Conservation (phyloP, 1,140 invertebrate species). For the Holcopasites calliopsidis region DNA sequence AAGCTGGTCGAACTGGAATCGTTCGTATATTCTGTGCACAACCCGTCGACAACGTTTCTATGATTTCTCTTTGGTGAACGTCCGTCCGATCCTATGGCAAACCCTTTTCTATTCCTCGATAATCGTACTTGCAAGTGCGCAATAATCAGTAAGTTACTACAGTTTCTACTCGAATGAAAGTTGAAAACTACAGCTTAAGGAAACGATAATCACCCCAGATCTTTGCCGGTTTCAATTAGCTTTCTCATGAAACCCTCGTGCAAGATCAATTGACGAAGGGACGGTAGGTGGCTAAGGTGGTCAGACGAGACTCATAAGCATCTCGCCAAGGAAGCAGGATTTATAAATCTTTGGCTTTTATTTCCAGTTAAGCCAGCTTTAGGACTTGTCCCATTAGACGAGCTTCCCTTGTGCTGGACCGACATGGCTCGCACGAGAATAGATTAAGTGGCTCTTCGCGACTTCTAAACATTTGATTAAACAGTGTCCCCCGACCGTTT, state of each 20-base stretch:
- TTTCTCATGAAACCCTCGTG: neutral
- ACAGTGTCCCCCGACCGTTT: slow-evolving; percentile 57
- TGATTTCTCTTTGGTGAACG: neutral
- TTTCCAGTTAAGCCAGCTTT: slow-evolving; percentile 70
- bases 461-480: slow-evolving; percentile 69
- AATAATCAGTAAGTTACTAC: neutral
- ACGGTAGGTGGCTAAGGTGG: neutral
- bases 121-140: neutral
- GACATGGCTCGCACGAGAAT: slow-evolving; percentile 34
- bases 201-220: neutral
- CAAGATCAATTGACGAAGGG: neutral
- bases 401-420: slow-evolving; percentile 23
- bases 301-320: slow-evolving; percentile 42
- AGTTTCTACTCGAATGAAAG: no score
- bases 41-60: neutral
- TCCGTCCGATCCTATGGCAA: neutral
- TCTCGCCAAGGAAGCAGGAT: slow-evolving; percentile 56
- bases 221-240: slow-evolving; percentile 15
- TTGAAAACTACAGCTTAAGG: neutral
- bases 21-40: neutral
- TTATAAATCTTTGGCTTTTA: slow-evolving; percentile 71
- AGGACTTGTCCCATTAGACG: slow-evolving; percentile 65
- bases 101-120: no score
- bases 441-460: slow-evolving; percentile 64
- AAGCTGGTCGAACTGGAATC: slow-evolving; percentile 16